phyloP scores from a whole-genome alignment of 2,888 invertebrate species.

The Phlogophora meticulosa region DNA sequence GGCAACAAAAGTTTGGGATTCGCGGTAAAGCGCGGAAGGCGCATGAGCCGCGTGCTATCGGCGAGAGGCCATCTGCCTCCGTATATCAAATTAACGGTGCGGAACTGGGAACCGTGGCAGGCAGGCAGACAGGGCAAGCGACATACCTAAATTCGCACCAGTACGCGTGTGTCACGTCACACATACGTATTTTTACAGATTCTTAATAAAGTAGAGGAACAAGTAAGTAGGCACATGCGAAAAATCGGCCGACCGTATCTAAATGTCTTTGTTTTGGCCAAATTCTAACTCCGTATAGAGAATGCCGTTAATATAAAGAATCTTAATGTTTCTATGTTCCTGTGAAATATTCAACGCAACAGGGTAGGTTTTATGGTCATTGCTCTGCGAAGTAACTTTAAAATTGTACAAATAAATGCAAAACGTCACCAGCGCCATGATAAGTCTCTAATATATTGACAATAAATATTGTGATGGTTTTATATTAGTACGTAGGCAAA shows the following conservation, averaged over 20 bases:
- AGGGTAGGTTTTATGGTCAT: slow-evolving; percentile 45
- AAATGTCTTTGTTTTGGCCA: slow-evolving; percentile 73
- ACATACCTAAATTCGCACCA: slow-evolving; percentile 80
- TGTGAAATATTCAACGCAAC: slow-evolving; percentile 46
- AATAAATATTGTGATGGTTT: slow-evolving; percentile 64
- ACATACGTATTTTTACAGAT: slow-evolving; percentile 25
- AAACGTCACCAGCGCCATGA: slow-evolving; percentile 46
- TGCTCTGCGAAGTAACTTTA: slow-evolving; percentile 41
- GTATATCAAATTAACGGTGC: slow-evolving; percentile 84
- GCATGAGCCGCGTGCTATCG: slow-evolving; percentile 72
- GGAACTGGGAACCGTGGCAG: slow-evolving; percentile 75
- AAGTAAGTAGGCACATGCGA: slow-evolving; percentile 73
- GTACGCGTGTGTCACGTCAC: slow-evolving; percentile 65
- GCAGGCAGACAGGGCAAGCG: slow-evolving; percentile 54
- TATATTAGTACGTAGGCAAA: slow-evolving; percentile 55
- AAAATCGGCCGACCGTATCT: slow-evolving; percentile 74
- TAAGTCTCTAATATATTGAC: slow-evolving; percentile 61
- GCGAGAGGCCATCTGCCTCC: slow-evolving; percentile 80
- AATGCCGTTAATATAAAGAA: slow-evolving; percentile 65
- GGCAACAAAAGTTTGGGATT: slow-evolving; percentile 59
- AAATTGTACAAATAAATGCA: slow-evolving; percentile 66
- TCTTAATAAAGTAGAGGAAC: slow-evolving; percentile 17
- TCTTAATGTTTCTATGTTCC: slow-evolving; percentile 45
- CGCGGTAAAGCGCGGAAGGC: slow-evolving; percentile 68
- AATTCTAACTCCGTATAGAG: slow-evolving; percentile 64